A percentile compares a stretch with the other conserved stretches of the same genome.
phyloP scores from a whole-genome alignment of 2,797 vertebrate species.

The Neopelma chrysocephalum region DNA sequence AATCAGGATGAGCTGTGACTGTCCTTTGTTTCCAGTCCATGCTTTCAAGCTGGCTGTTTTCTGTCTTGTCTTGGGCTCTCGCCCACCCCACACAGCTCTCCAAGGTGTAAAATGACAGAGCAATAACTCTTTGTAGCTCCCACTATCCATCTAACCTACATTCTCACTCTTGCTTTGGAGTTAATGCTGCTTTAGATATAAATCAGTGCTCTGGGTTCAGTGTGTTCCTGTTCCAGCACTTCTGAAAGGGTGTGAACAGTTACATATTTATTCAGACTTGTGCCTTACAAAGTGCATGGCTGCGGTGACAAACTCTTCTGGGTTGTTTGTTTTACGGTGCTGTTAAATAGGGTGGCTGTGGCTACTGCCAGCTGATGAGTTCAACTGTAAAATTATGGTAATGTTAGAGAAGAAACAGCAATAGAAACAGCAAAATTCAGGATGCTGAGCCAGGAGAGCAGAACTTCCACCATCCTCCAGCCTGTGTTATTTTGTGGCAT shows the following conservation, averaged over 20 bases:
- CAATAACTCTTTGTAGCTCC: background rate
- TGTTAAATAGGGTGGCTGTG: background rate
- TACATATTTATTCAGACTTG: constrained; percentile 49
- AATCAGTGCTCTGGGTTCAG: constrained; percentile 42
- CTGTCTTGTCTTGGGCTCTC: background rate
- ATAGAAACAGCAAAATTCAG: background rate
- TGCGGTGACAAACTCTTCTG: background rate
- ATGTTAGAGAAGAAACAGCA: background rate
- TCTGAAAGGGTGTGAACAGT: constrained; percentile 39
- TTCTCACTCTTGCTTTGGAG: background rate
- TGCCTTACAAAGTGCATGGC: constrained; percentile 23
- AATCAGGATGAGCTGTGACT: background rate
- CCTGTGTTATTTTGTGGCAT: background rate
- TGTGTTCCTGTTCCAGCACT: background rate
- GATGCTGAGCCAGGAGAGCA: background rate
- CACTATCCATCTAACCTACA: background rate
- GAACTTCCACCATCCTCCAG: background rate
- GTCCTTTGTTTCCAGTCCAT: background rate
- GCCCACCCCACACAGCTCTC: background rate
- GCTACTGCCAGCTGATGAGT: constrained; percentile 1
- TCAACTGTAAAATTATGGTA: background rate
- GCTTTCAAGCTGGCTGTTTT: background rate
- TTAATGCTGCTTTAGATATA: background rate
- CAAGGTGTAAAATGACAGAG: background rate
- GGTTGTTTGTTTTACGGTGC: background rate